Base-by-base conservation (phyloP, 2,113 vertebrate species). In the Montifringilla adamsi region DNA sequence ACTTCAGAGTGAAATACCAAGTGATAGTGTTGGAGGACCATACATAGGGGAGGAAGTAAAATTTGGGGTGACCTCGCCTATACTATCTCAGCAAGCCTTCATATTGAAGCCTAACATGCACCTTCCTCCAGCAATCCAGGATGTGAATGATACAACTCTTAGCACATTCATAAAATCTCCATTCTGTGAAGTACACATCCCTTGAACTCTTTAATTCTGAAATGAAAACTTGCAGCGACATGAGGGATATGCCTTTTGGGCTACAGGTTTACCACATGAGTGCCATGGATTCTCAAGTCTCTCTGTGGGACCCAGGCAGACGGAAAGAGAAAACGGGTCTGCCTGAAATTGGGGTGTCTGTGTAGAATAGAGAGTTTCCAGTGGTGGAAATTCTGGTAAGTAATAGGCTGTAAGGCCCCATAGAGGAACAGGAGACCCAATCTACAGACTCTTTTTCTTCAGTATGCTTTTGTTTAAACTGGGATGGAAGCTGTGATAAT, bases 301-400 rank as follows among this genome's bases (percentile, higher is more conserved):
- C 15, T 23, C 26, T 47, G 20, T 43, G 43, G 14, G 8, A 87
- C 15, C 3, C 21, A 44, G 47, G 39, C 41, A 90, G 8, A 10
- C 28, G 60, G 19, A 17, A 76, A 28, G 37, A 92, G 33, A 53
- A 87, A 73, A 53, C 26, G 76, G 6, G 11, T 21, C 10, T 53
- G 1, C 68, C 11, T 47, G 41, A 78, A 81, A 41, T 0, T 12
- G 16, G 7, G 5, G 0, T 6, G 3, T 12, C 2, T 11, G 18
- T 28, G 3, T 41, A 52, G 27, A 56, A 72, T 21, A n/a, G 10
- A 19, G 46, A 49, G 46, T 80, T 93, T 87, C 44, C 47, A 20
- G 0, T 14, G 5, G 28, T 33, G 9, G 20, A 1, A 12, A 70
- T 10, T 10, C 10, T 62, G 84, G 11, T 22, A 59, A 52, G 10